Conservation (phyloP, 2,888 invertebrate species). For the Synanthedon vespiformis region DNA sequence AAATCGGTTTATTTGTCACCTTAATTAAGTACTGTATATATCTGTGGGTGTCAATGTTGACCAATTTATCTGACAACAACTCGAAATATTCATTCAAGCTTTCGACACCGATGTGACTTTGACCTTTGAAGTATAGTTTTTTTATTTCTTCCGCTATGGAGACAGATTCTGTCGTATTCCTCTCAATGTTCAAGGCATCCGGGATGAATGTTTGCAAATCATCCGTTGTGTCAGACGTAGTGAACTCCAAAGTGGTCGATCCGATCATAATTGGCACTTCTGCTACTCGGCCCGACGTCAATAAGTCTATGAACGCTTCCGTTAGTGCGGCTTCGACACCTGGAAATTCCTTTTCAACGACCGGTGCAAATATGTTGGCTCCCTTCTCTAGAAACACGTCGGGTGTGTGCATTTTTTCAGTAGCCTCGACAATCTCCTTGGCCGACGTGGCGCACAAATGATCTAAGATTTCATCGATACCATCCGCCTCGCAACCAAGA, state of each 20-base stretch:
- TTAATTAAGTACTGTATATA: conserved; percentile 44
- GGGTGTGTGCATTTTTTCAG: conserved; percentile 16
- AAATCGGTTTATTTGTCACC: conserved; percentile 43
- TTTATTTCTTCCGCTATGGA: conserved; percentile 37
- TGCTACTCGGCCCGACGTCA: conserved; percentile 47
- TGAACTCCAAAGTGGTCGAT: conserved; percentile 34
- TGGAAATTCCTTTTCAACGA: conserved; percentile 52
- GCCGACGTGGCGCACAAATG: conserved; percentile 42
- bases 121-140: conserved; percentile 39
- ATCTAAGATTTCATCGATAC: conserved; percentile 43
- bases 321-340: conserved; percentile 42
- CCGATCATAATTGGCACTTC: conserved; percentile 54
- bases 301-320: conserved; percentile 38
- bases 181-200: conserved; percentile 32
- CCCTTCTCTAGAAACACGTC: conserved; percentile 13
- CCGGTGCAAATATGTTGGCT: conserved; percentile 21
- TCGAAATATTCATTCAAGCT: conserved; percentile 35
- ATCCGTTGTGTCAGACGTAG: conserved; percentile 22
- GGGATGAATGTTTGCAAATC: conserved; percentile 47
- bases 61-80: conserved; percentile 34
- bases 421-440: conserved; percentile 42
- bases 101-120: conserved; percentile 22
- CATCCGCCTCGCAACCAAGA: conserved; percentile 42
- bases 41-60: conserved; percentile 43
- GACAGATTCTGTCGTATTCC: conserved; percentile 33